These are phyloP conservation scores for Coptotermes formosanus DNA, from an alignment of 1,140 invertebrate genomes.

Conservation along the genomic window DNA sequence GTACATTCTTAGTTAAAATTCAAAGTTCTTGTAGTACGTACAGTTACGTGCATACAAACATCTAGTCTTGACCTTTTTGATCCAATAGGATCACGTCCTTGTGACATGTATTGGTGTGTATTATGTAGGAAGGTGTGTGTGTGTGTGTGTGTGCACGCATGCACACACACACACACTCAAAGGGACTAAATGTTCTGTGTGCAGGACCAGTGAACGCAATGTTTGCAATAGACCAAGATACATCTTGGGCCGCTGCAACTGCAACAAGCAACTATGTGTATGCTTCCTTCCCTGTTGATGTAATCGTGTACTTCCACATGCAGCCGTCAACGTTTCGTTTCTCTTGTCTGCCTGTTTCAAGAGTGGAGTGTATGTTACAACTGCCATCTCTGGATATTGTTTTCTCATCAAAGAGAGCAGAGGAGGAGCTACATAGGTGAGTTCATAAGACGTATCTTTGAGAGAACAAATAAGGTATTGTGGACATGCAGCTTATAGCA, in stretches of 20 bases:
- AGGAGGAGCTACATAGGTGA: conserved; percentile 60
- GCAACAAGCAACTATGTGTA: conserved; percentile 77
- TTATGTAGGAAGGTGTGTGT: no score
- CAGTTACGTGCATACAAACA: no score
- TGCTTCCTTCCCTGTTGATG: conserved; percentile 95
- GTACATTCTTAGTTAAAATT: no score
- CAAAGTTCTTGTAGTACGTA: no score
- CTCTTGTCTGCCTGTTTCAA: conserved; percentile 90
- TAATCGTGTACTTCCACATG: conserved; percentile 98
- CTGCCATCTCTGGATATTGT: conserved; percentile 92
- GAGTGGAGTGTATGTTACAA: conserved; percentile 95
- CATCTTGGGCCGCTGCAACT: conserved; percentile 47
- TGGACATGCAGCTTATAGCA: neutral
- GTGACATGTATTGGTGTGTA: no score
- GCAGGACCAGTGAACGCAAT: conserved; percentile 41
- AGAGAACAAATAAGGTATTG: neutral
- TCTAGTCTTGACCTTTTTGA: no score
- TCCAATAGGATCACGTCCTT: no score
- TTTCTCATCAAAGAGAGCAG: conserved; percentile 85
- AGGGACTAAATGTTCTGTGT: neutral
- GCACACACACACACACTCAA: no score
- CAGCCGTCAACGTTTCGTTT: conserved; percentile 95
- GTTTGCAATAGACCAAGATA: conserved; percentile 45
- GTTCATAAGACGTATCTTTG: neutral
- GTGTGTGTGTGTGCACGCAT: no score